Evolutionary conservation across 2,888 invertebrate species (phyloP).

Genomic region (Lasioglossum oenotherae): DNA sequence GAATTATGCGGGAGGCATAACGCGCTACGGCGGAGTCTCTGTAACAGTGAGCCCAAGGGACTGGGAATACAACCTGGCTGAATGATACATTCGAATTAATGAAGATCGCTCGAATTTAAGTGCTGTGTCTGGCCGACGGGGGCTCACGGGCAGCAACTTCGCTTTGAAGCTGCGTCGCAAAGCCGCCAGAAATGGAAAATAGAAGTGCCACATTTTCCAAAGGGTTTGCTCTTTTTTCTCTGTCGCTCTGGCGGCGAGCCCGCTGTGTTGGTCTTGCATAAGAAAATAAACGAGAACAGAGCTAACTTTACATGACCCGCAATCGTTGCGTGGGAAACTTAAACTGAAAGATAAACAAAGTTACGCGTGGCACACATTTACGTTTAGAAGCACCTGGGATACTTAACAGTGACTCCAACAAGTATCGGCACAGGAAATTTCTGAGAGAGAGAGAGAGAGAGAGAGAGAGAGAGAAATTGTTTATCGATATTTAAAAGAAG

Average conservation of each 20-base stretch:
- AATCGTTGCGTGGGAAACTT: background rate
- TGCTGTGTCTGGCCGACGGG: background rate
- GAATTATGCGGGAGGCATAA: slow-evolving; percentile 30
- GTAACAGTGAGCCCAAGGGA: slow-evolving; percentile 4
- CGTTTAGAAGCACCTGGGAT: too few species aligned
- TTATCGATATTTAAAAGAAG: too few species aligned
- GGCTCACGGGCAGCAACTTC: background rate
- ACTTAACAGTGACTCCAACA: too few species aligned
- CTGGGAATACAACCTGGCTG: slow-evolving; percentile 1
- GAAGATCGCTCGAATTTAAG: slow-evolving; percentile 60
- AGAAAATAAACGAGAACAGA: slow-evolving; percentile 18
- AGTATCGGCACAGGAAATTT: too few species aligned
- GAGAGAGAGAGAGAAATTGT: too few species aligned
- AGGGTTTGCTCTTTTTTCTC: background rate
- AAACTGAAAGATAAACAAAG: background rate
- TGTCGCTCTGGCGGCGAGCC: background rate
- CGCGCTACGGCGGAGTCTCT: background rate
- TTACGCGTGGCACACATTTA: background rate
- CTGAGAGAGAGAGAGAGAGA: too few species aligned
- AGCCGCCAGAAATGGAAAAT: slow-evolving; percentile 6
- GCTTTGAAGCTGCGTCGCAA: background rate
- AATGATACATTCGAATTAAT: slow-evolving; percentile 52
- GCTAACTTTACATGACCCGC: background rate
- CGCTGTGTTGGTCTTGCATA: slow-evolving; percentile 4
- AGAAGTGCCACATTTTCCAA: slow-evolving; percentile 1